These are phyloP conservation scores for Gobiocypris rarus DNA, from an alignment of 2,113 vertebrate genomes.

Conservation along the genomic window DNA sequence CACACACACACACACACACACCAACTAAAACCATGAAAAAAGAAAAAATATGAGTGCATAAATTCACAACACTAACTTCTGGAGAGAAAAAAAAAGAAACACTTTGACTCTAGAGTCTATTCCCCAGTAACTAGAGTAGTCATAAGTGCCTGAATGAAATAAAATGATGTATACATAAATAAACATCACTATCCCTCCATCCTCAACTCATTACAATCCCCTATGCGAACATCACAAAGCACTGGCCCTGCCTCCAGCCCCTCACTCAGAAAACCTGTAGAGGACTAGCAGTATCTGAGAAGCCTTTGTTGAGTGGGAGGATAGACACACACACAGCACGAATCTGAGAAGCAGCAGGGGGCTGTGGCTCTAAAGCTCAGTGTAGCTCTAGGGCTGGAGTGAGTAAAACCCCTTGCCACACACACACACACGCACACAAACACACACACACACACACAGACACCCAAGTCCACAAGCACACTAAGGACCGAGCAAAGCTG, in stretches of 20 bases:
- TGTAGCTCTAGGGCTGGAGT: constrained; percentile 50
- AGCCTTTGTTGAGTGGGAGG: constrained; percentile 57
- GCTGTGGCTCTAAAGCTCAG: constrained; percentile 51
- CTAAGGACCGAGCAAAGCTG: constrained; percentile 29
- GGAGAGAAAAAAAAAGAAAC: not conserved
- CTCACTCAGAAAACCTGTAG: constrained; percentile 48
- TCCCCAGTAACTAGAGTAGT: not conserved
- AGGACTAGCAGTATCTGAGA: constrained; percentile 47
- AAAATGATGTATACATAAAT: constrained; percentile 8
- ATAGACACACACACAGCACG: constrained; percentile 43
- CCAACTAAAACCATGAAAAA: not conserved
- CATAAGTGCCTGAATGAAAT: not conserved
- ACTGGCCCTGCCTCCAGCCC: constrained; percentile 49
- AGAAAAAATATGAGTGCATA: not conserved
- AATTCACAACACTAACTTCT: not conserved
- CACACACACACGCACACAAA: not conserved
- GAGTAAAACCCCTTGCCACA: constrained; percentile 34
- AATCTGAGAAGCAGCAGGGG: constrained; percentile 58
- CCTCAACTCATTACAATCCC: constrained; percentile 37
- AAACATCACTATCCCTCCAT: constrained; percentile 24
- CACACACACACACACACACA: too few species aligned
- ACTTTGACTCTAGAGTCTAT: not conserved
- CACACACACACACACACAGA: not conserved
- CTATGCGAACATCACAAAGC: constrained; percentile 27
- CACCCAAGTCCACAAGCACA: constrained; percentile 8